Percentiles rank a stretch among this genome's conserved stretches.
These are phyloP conservation scores for Sitobion miscanthi DNA, from an alignment of 1,140 invertebrate genomes.

Conservation along the genomic window DNA sequence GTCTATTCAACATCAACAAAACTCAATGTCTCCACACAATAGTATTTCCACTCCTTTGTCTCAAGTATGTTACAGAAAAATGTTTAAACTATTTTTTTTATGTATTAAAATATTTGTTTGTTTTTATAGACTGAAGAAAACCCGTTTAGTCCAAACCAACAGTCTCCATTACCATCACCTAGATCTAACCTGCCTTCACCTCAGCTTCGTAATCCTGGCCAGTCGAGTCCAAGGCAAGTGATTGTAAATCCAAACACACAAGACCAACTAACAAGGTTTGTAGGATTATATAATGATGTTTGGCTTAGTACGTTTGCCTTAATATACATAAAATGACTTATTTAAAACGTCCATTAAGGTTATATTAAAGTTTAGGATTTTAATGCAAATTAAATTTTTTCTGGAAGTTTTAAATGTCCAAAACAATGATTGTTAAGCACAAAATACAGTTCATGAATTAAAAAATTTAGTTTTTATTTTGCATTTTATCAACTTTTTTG, in stretches of 20 bases:
- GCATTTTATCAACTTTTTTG: no score
- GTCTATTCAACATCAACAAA: slow-evolving; percentile 54
- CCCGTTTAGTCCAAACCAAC: slow-evolving; percentile 57
- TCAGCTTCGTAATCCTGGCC: slow-evolving; percentile 46
- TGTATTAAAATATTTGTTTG: background rate
- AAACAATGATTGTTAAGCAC: no score
- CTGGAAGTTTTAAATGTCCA: no score
- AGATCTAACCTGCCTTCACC: slow-evolving; percentile 39
- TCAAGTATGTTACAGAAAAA: slow-evolving; percentile 62
- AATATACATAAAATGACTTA: no score
- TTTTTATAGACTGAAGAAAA: slow-evolving; percentile 57
- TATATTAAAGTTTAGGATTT: no score
- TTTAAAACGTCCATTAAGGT: no score
- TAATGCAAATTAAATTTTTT: no score
- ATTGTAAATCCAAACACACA: slow-evolving; percentile 56
- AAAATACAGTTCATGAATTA: no score
- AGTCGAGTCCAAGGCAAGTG: slow-evolving; percentile 44
- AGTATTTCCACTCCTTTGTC: slow-evolving; percentile 70
- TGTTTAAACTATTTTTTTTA: background rate
- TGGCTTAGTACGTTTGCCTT: background rate
- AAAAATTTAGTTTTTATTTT: no score
- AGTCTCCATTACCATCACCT: slow-evolving; percentile 50
- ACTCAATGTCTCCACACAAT: slow-evolving; percentile 65
- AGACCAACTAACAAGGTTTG: slow-evolving; percentile 57
- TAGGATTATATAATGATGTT: background rate